Evolutionary conservation across 1,140 invertebrate genomes (phyloP).

Genomic region (Homarus americanus): DNA sequence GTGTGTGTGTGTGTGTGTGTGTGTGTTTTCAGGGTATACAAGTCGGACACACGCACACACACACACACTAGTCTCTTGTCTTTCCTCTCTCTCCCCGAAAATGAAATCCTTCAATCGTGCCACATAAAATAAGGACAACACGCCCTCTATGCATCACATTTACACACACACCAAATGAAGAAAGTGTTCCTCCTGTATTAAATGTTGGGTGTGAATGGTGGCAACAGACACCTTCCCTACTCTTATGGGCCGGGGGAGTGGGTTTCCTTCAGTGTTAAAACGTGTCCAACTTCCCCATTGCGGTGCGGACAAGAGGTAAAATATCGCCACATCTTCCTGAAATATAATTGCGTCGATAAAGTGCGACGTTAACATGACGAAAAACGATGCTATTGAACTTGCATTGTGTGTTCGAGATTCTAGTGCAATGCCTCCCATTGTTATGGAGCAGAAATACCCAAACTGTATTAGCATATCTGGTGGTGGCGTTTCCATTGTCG

Average conservation of each 20-base stretch:
- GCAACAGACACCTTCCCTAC: not conserved
- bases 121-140: too few species aligned
- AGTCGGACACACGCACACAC: too few species aligned
- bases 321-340: slow-evolving; percentile 34
- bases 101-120: too few species aligned
- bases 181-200: not conserved
- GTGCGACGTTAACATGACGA: slow-evolving; percentile 68
- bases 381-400: slow-evolving; percentile 71
- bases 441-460: slow-evolving; percentile 65
- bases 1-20: too few species aligned
- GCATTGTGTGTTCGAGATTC: slow-evolving; percentile 66
- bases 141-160: too few species aligned
- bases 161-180: not conserved
- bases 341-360: slow-evolving; percentile 72
- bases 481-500: slow-evolving; percentile 60
- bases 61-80: too few species aligned
- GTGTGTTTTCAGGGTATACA: too few species aligned
- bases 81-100: too few species aligned
- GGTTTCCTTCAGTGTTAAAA: slow-evolving; percentile 10
- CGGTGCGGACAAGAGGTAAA: slow-evolving; percentile 32
- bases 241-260: not conserved
- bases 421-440: slow-evolving; percentile 61
- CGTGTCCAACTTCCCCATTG: slow-evolving; percentile 18
- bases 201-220: not conserved
- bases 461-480: slow-evolving; percentile 69